A percentile compares a stretch with the other conserved stretches of the same genome.
phyloP scores from a whole-genome alignment of 2,888 invertebrate species.

The Chrysolina oricalcia region DNA sequence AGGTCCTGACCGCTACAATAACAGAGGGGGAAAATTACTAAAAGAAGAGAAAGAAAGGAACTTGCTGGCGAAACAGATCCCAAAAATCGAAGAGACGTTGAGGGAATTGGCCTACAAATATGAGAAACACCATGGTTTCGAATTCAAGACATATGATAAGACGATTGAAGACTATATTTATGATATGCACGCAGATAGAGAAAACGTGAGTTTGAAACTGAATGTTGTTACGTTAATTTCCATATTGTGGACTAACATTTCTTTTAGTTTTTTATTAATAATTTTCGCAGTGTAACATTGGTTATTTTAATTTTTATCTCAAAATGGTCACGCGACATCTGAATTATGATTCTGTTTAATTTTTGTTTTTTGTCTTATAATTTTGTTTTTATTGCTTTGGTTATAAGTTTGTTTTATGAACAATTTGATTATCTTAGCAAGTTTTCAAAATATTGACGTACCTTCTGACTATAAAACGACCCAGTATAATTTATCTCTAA shows the following conservation, averaged over 20 bases:
- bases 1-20: slow-evolving; percentile 89
- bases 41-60: slow-evolving; percentile 92
- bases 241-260: too few species aligned
- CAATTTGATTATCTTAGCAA: too few species aligned
- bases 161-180: slow-evolving; percentile 77
- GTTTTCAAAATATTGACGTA: too few species aligned
- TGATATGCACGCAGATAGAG: slow-evolving; percentile 77
- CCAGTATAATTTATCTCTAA: too few species aligned
- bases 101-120: slow-evolving; percentile 74
- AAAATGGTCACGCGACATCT: too few species aligned
- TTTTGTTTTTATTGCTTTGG: not conserved
- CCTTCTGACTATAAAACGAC: too few species aligned
- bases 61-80: slow-evolving; percentile 80
- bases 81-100: slow-evolving; percentile 82
- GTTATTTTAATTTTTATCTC: too few species aligned
- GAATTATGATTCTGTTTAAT: too few species aligned
- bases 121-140: slow-evolving; percentile 73
- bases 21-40: slow-evolving; percentile 89
- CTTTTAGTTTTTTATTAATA: too few species aligned
- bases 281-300: too few species aligned
- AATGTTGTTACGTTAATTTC: not conserved
- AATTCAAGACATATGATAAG: slow-evolving; percentile 79
- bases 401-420: not conserved
- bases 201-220: slow-evolving; percentile 68
- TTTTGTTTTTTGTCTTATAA: too few species aligned